Evolutionary conservation across 2,797 vertebrate genomes (phyloP), one percentile per base, ranked within the genome.

Genomic region (Pyrocephalus nanus): DNA sequence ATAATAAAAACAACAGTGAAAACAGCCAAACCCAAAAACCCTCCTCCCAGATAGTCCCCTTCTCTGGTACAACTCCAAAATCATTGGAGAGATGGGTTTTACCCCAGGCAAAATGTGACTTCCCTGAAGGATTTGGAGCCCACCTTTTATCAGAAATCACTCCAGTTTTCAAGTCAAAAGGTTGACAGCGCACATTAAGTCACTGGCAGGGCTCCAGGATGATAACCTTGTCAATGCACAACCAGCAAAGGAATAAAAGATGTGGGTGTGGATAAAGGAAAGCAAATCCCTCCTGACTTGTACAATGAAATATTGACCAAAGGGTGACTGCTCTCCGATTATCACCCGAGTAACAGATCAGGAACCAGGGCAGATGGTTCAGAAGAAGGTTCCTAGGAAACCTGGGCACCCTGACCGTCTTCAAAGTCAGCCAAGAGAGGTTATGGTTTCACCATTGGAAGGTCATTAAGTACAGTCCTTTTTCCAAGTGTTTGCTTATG

Each of bases 81-180:
- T 7, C 48, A 6, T 3, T 13, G 36, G 25, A 7, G 23, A 27
- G 50, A 38, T 0, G 0, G 38, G 22, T 25, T 85, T 87, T 74
- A 30, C 23, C n/a, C 4, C 45, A 57, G 40, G 48, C 19, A 43
- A 43, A 57, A 34, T 1, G 4, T 0, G 0, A 15, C 23, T 77
- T 85, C n/a, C n/a, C 32, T 9, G 13, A 86, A 76, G 34, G 75
- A 58, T 34, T 8, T 53, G 55, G 42, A 86, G n/a, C 38, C 6
- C 1, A 14, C 21, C 50, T 82, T 82, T 57, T 73, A 42, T 29
- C 53, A 82, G 76, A 80, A 86, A 50, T 12, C 1, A 0, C 34
- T 34, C 23, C 42, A 17, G 15, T 42, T 69, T 57, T 36, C 18
- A 32, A 62, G 55, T 16, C 26, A 38, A 29, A 81, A 79, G n/a